Evolutionary conservation across 2,888 invertebrate genomes (phyloP).

Genomic region (Tetranychus piercei): DNA sequence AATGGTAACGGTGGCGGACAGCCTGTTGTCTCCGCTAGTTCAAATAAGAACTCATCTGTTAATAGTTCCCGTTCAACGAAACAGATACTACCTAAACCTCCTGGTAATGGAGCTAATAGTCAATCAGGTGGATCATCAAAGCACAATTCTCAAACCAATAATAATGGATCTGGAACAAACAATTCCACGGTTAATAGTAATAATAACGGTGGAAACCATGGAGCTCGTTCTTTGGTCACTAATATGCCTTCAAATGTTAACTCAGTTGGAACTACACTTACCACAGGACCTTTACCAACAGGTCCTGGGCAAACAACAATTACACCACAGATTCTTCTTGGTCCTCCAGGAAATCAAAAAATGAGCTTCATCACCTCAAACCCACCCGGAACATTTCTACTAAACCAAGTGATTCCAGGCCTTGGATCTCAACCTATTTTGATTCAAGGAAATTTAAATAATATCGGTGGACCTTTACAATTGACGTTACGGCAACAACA

Average conservation of each 20-base stretch:
- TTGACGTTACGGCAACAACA: conserved; percentile 44
- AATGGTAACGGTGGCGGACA: background rate
- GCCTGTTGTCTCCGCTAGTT: background rate
- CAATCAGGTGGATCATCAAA: background rate
- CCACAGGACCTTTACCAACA: conserved; percentile 6
- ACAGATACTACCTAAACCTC: conserved; percentile 33
- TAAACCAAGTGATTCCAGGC: conserved; percentile 34
- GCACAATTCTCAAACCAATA: background rate
- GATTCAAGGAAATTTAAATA: conserved; percentile 38
- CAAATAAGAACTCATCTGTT: conserved; percentile 11
- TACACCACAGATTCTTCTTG: conserved; percentile 23
- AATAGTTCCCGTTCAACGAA: conserved; percentile 38
- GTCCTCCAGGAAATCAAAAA: conserved; percentile 23
- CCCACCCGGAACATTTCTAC: conserved; percentile 26
- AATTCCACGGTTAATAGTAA: background rate
- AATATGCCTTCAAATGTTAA: conserved; percentile 9
- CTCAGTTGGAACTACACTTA: background rate
- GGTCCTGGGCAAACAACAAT: conserved; percentile 8
- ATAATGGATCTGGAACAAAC: background rate
- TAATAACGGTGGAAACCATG: background rate
- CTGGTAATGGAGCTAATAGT: conserved; percentile 19
- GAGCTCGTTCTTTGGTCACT: conserved; percentile 20
- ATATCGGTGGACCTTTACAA: conserved; percentile 40
- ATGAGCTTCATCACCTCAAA: conserved; percentile 21
- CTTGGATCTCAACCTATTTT: conserved; percentile 38